phyloP scores from a whole-genome alignment of 1,140 invertebrate genomes.

The Drosophila navojoa region DNA sequence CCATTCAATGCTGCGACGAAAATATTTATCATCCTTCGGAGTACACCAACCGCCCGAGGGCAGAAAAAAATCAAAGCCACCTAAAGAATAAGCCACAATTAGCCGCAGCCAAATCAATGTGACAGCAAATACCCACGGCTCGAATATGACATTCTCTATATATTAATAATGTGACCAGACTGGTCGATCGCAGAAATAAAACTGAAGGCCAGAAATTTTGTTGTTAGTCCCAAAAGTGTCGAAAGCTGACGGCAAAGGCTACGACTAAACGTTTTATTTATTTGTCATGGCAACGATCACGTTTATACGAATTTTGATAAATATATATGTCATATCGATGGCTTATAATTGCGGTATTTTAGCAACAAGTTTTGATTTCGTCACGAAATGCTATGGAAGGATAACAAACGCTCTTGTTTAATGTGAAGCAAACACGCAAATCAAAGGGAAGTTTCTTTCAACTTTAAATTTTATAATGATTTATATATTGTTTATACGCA shows the following conservation, averaged over 20 bases:
- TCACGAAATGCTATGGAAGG: slow-evolving; percentile 63
- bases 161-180: slow-evolving; percentile 13
- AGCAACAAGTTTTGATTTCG: slow-evolving; percentile 63
- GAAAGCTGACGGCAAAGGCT: slow-evolving; percentile 51
- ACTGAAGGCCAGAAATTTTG: slow-evolving; percentile 13
- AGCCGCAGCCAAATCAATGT: background rate
- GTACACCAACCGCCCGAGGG: slow-evolving; percentile 67
- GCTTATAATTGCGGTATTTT: slow-evolving; percentile 9
- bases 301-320: background rate
- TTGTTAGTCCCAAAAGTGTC: slow-evolving; percentile 24
- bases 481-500: slow-evolving; percentile 52
- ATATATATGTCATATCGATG: too few relatives aligned
- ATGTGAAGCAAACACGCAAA: slow-evolving; percentile 29
- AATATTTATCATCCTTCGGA: slow-evolving; percentile 89
- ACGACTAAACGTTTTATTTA: slow-evolving; percentile 69
- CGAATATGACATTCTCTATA: slow-evolving; percentile 57
- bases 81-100: slow-evolving; percentile 13
- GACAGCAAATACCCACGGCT: slow-evolving; percentile 48
- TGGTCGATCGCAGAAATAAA: background rate
- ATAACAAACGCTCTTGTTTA: slow-evolving; percentile 34
- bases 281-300: slow-evolving; percentile 58
- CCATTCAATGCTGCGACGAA: slow-evolving; percentile 86
- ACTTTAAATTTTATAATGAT: slow-evolving; percentile 13
- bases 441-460: background rate
- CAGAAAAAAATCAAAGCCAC: slow-evolving; percentile 66